Percentiles rank a stretch among this genome's conserved stretches.
Conservation (phyloP, 2,888 invertebrate species). For the Brachynemurus nebulosus region DNA sequence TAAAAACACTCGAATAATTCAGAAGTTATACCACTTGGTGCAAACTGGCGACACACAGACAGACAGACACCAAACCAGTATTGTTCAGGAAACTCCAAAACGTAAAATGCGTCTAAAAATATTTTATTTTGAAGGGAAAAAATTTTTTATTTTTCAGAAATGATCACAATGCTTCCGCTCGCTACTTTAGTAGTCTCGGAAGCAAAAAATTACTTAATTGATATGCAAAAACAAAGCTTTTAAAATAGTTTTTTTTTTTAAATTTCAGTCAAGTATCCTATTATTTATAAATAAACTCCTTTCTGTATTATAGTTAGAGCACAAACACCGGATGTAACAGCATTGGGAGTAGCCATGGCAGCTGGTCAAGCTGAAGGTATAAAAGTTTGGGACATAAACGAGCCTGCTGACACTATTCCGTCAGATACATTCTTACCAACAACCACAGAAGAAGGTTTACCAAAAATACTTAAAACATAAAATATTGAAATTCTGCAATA, state of each 20-base stretch:
- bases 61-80: too few species aligned
- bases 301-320: conserved; percentile 70
- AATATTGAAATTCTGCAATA: background rate
- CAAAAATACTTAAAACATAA: background rate
- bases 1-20: too few species aligned
- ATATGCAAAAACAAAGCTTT: background rate
- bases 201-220: too few species aligned
- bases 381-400: conserved; percentile 51
- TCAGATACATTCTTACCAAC: conserved; percentile 71
- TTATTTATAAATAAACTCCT: conserved; percentile 6
- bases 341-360: conserved; percentile 86
- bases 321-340: conserved; percentile 76
- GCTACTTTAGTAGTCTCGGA: too few species aligned
- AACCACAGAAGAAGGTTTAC: conserved; percentile 49
- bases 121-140: too few species aligned
- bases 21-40: too few species aligned
- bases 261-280: conserved; percentile 5
- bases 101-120: too few species aligned
- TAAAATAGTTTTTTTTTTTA: conserved; percentile 2
- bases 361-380: conserved; percentile 71
- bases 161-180: too few species aligned
- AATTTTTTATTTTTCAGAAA: too few species aligned
- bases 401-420: conserved; percentile 42
- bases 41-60: too few species aligned
- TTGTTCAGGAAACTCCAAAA: too few species aligned